These are phyloP conservation scores for Melikaiella ostensackeni DNA, from an alignment of 2,888 invertebrate species.

Conservation along the genomic window DNA sequence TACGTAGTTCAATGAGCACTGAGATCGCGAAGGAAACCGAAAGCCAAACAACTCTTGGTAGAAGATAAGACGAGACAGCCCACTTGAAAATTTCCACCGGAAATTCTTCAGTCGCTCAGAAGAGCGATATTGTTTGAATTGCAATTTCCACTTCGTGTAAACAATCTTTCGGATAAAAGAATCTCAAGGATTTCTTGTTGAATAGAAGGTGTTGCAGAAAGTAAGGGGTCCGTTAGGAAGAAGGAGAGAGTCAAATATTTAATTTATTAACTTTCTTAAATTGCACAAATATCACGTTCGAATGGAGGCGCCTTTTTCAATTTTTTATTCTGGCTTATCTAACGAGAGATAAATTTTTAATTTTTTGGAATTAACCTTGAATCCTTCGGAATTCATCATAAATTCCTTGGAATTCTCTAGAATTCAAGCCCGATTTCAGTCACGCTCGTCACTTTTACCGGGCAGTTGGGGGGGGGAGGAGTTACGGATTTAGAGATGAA, in stretches of 20 bases:
- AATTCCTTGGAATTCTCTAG: too few species aligned
- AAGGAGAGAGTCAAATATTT: not conserved
- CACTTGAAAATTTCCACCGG: not conserved
- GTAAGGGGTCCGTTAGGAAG: too few species aligned
- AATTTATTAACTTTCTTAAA: not conserved
- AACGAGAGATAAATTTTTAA: too few species aligned
- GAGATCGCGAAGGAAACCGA: conserved; percentile 46
- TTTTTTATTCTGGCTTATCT: too few species aligned
- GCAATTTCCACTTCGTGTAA: not conserved
- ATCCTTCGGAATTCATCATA: too few species aligned
- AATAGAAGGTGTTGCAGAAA: not conserved
- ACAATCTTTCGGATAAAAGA: not conserved
- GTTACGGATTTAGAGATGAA: too few species aligned
- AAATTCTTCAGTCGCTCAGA: not conserved
- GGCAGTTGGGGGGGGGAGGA: too few species aligned
- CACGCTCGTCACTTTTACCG: too few species aligned
- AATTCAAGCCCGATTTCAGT: too few species aligned
- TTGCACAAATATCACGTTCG: not conserved
- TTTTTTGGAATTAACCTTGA: too few species aligned
- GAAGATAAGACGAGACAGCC: conserved; percentile 6
- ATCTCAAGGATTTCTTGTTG: not conserved
- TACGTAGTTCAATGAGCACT: conserved; percentile 67
- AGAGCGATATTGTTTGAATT: conserved; percentile 8
- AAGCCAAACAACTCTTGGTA: not conserved
- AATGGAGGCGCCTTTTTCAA: too few species aligned